Evolutionary conservation across 2,888 invertebrate species (phyloP).

Genomic region (Eurytoma adleriae): DNA sequence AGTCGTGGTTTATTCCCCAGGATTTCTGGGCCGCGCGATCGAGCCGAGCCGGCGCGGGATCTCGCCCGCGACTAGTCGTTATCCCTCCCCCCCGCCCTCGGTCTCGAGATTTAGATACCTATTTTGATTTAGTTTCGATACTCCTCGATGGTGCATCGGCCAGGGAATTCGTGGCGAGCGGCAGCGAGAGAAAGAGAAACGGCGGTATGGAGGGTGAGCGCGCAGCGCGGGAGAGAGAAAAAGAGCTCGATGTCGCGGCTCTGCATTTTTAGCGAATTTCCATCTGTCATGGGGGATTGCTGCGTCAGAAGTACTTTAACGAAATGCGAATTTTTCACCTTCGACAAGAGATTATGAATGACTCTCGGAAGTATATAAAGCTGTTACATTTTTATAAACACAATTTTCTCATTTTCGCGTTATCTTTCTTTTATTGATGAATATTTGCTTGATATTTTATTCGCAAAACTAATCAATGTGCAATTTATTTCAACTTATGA

Average conservation of each 20-base stretch:
- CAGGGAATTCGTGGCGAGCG: constrained; percentile 3
- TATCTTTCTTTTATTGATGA: too few relatives aligned
- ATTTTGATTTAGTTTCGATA: constrained; percentile 22
- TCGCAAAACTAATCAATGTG: too few relatives aligned
- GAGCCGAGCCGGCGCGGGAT: background rate
- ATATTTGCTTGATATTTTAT: too few relatives aligned
- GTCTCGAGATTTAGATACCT: background rate
- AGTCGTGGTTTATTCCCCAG: constrained; percentile 18
- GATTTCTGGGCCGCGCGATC: background rate
- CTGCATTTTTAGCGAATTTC: constrained; percentile 20
- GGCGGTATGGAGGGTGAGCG: background rate
- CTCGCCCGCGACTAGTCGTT: background rate
- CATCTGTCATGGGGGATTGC: constrained; percentile 19
- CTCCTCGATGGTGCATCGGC: background rate
- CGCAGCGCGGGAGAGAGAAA: background rate
- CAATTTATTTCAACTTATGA: too few relatives aligned
- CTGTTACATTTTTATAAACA: too few relatives aligned
- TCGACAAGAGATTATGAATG: constrained; percentile 24
- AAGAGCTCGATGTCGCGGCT: background rate
- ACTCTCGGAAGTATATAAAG: constrained; percentile 1
- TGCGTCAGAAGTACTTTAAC: constrained; percentile 16
- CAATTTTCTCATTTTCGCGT: too few relatives aligned
- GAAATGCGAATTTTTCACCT: constrained; percentile 24
- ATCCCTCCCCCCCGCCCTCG: background rate
- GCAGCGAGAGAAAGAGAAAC: background rate